Base-by-base conservation (phyloP, 2,113 vertebrate genomes). In the Scortum barcoo region DNA sequence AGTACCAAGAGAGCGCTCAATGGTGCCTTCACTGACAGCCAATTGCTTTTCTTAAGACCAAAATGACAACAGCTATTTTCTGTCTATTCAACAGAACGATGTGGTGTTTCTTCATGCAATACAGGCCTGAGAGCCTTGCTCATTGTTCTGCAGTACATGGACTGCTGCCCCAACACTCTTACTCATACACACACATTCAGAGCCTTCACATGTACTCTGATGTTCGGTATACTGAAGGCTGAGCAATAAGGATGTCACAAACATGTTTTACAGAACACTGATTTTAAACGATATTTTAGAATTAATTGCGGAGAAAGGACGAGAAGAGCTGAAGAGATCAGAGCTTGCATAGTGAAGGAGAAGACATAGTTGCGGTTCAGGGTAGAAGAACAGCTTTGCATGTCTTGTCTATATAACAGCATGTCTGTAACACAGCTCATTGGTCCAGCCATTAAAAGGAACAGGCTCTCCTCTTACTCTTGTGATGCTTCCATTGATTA, bases 351-450 rank as follows among this genome's bases (percentile, higher is more conserved):
- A 4, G 38, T 20, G 7, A 51, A 53, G 30, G 46, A 44, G 38
- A 75, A 48, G 38, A 56, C n/a, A 20, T 71, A 56, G 51, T 44
- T 22, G 72, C 20, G 56, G 44, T 75, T 83, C 26, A 48, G 51
- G 48, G 33, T 61, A 30, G 48, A 72, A 60, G 67, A 72, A 54
- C 36, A 79, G 70, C 63, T 82, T 79, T 85, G 80, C 61, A 54
- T 72, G 81, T 85, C 54, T 86, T 79, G 60, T 88, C 76, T 75
- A 14, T 80, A 80, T 60, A 75, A 63, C 85, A 88, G 83, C 56
- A 81, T 81, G 84, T 84, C 46, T 73, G 72, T 77, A 85, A 76
- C 72, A 86, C 79, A 92, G 82, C 84, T 83, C 86, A 82, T 86
- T 88, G 78, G 74, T n/a, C 69, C 19, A 40, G 38, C 78, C 76